phyloP scores from a whole-genome alignment of 37 sponge, comb jelly and placozoan genomes.

The Diacarnus erythraeanus region DNA sequence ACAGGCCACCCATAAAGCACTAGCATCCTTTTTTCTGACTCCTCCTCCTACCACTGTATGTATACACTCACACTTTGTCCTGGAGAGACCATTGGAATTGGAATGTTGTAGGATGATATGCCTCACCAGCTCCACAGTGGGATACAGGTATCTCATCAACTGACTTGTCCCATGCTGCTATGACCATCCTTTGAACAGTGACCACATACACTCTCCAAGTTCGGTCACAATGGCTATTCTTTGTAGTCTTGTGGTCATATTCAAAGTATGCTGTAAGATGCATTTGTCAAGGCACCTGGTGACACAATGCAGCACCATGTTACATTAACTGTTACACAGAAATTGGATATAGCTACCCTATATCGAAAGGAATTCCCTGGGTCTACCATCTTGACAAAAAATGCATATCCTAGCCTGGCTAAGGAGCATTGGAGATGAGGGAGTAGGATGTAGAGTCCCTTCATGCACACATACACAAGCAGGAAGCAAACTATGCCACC shows the following conservation, averaged over 20 bases:
- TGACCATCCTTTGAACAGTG: not conserved
- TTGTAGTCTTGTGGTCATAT: not conserved
- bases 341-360: no score
- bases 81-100: not conserved
- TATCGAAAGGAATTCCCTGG: no score
- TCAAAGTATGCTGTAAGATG: not conserved
- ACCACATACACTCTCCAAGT: not conserved
- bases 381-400: no score
- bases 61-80: not conserved
- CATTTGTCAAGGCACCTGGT: not conserved
- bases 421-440: slow-evolving; percentile 25
- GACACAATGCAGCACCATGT: no score
- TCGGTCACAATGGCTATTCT: not conserved
- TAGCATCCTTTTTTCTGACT: not conserved
- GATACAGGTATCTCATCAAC: not conserved
- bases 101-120: slow-evolving; percentile 5
- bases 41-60: not conserved
- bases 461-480: slow-evolving; percentile 24
- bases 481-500: not conserved
- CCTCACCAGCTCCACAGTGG: slow-evolving; percentile 3
- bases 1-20: not conserved
- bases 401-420: no score
- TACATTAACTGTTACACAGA: no score
- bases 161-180: slow-evolving; percentile 33
- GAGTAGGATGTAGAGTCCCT: slow-evolving; percentile 55